Conservation (phyloP, 2,797 vertebrate genomes). For the Leuciscus waleckii region DNA sequence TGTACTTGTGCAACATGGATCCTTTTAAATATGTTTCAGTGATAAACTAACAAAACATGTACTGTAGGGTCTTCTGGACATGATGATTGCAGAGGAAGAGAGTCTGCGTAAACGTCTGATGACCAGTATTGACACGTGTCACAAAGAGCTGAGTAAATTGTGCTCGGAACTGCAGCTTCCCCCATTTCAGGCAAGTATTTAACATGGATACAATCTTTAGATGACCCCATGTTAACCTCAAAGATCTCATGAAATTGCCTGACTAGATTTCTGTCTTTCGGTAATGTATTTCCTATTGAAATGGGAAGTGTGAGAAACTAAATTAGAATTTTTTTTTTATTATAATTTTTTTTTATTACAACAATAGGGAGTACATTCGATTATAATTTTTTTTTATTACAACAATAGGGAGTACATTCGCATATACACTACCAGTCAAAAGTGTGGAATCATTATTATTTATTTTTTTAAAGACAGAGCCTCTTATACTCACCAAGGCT, state of each 20-base stretch:
- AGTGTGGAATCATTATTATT: neutral
- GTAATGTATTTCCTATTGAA: neutral
- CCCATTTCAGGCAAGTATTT: slow-evolving; percentile 78
- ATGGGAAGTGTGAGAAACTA: neutral
- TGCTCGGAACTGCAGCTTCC: slow-evolving; percentile 83
- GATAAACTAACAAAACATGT: neutral
- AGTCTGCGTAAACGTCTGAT: slow-evolving; percentile 83
- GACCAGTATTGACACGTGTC: slow-evolving; percentile 82
- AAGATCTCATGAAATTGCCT: neutral
- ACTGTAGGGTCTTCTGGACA: slow-evolving; percentile 84
- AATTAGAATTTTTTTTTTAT: too few relatives aligned
- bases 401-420: neutral
- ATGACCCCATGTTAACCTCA: neutral
- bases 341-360: too few relatives aligned
- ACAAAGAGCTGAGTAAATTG: slow-evolving; percentile 80
- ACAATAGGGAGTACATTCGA: too few relatives aligned
- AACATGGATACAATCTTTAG: neutral
- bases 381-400: too few relatives aligned
- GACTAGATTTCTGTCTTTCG: neutral
- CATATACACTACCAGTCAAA: neutral
- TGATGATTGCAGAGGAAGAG: slow-evolving; percentile 95
- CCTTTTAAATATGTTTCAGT: neutral
- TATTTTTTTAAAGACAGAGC: neutral
- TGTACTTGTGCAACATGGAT: neutral
- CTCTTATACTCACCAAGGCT: neutral